Evolutionary conservation across 2,113 vertebrate genomes (phyloP).

Genomic region (Pionites leucogaster): DNA sequence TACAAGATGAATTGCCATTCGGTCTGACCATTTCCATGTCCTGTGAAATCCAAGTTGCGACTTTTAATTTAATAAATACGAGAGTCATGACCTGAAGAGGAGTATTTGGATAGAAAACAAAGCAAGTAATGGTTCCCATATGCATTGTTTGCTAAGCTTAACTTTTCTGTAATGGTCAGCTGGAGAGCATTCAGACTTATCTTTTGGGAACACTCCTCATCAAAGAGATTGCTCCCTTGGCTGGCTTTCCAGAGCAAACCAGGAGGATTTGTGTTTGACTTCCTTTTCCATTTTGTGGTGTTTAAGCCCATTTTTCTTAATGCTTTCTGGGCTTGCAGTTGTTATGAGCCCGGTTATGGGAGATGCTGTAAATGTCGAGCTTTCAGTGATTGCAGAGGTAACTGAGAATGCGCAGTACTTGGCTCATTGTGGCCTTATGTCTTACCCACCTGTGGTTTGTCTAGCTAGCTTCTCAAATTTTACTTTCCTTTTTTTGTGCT

Average conservation of each 20-base stretch:
- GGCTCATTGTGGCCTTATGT: not conserved
- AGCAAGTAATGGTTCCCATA: not conserved
- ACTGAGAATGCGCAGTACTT: not conserved
- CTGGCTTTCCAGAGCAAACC: not conserved
- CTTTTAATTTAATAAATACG: not conserved
- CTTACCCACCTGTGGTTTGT: not conserved
- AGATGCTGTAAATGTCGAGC: not conserved
- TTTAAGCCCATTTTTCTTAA: not conserved
- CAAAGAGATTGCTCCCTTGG: not conserved
- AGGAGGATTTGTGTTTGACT: not conserved
- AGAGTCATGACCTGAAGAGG: not conserved
- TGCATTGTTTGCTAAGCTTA: not conserved
- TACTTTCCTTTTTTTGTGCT: not conserved
- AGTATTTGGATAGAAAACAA: not conserved
- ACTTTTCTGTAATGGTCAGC: not conserved
- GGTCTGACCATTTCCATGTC: not conserved
- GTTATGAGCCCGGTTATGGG: not conserved
- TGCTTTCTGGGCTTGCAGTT: not conserved
- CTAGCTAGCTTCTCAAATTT: not conserved
- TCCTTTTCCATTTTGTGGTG: not conserved
- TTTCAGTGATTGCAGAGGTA: not conserved
- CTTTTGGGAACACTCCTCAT: not conserved
- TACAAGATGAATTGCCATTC: not conserved
- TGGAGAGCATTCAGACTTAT: not conserved
- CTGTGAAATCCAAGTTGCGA: not conserved